A percentile compares a stretch with the other conserved stretches of the same genome.
These are phyloP conservation scores for Nomada ruficornis DNA, from an alignment of 2,888 invertebrate genomes.

Conservation along the genomic window DNA sequence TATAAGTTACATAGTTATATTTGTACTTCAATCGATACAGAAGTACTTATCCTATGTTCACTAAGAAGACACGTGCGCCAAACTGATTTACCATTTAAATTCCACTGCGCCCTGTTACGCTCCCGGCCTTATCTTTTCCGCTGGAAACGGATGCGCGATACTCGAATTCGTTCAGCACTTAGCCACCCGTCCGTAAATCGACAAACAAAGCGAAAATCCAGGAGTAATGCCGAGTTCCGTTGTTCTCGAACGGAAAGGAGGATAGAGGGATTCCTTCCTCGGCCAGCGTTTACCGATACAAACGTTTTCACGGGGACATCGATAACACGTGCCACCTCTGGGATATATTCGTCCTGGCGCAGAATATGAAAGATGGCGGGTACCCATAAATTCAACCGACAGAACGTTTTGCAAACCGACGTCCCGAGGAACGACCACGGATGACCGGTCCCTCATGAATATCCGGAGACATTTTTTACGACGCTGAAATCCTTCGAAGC, in stretches of 20 bases:
- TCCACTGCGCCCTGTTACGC: not conserved
- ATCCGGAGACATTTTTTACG: not conserved
- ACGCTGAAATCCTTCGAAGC: not conserved
- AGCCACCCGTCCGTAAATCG: constrained; percentile 18
- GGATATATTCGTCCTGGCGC: constrained; percentile 4
- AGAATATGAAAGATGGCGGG: constrained; percentile 5
- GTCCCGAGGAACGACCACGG: not conserved
- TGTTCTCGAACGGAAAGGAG: not conserved
- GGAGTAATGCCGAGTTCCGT: constrained; percentile 12
- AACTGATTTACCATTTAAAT: constrained; percentile 1
- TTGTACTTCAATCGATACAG: too few species aligned
- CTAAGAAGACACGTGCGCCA: not conserved
- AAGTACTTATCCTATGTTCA: not conserved
- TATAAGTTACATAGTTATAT: too few species aligned
- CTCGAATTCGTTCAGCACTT: not conserved
- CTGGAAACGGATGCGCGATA: not conserved
- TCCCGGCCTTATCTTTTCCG: not conserved
- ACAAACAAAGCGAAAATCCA: constrained; percentile 9
- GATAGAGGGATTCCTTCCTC: constrained; percentile 3
- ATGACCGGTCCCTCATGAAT: not conserved
- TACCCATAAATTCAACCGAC: constrained; percentile 21
- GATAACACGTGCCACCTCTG: constrained; percentile 28
- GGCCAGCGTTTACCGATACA: not conserved
- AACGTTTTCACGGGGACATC: not conserved
- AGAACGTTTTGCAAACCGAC: not conserved